Conservation (phyloP, 2,797 vertebrate species). For the Melanotaenia trifasciata region DNA sequence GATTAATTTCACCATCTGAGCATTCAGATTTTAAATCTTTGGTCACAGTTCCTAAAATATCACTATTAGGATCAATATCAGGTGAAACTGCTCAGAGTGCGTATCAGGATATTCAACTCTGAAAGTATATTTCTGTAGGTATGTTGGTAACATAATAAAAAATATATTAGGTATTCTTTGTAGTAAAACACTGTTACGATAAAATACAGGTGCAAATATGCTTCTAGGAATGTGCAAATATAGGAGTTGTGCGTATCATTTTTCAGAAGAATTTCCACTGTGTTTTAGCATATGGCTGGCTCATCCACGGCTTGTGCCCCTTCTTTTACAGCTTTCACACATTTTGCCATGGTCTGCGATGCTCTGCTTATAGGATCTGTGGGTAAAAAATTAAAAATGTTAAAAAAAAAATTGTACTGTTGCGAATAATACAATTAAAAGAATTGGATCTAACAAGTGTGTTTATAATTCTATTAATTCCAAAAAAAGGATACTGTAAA, state of each 20-base stretch:
- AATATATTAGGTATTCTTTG: constrained; percentile 6
- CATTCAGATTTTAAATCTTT: constrained; percentile 29
- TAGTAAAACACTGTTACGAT: constrained; percentile 23
- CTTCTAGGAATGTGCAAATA: constrained; percentile 62
- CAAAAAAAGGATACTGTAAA: neutral
- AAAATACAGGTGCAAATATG: constrained; percentile 45
- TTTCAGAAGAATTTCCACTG: constrained; percentile 16
- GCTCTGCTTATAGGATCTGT: constrained; percentile 93
- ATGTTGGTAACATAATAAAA: constrained; percentile 17
- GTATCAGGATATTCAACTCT: constrained; percentile 20
- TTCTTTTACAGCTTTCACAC: constrained; percentile 91
- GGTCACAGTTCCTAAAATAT: constrained; percentile 32
- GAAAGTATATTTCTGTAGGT: constrained; percentile 20
- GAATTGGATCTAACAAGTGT: neutral
- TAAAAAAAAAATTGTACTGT: constrained; percentile 7
- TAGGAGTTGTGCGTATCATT: constrained; percentile 56
- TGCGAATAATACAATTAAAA: neutral
- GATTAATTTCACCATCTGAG: constrained; percentile 14
- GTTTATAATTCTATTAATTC: neutral
- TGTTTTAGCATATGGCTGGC: constrained; percentile 86
- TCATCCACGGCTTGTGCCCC: constrained; percentile 90
- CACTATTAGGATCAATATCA: neutral
- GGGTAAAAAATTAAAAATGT: constrained; percentile 42
- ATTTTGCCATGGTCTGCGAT: constrained; percentile 94
- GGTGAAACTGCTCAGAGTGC: constrained; percentile 7